A percentile compares a stretch with the other conserved stretches of the same genome.
phyloP scores from a whole-genome alignment of 2,888 invertebrate species.

The Tetanocera ferruginea region DNA sequence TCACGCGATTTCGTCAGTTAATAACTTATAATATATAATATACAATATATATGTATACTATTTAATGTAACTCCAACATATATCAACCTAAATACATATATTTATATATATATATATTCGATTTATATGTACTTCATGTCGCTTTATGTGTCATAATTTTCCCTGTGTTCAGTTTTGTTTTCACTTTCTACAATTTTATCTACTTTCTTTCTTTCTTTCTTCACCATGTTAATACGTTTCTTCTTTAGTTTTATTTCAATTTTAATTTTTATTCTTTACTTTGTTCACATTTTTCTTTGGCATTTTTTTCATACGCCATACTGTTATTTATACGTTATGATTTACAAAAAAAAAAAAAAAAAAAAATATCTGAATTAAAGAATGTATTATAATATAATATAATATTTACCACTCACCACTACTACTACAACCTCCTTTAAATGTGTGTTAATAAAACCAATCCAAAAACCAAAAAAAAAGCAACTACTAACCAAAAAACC shows the following conservation, averaged over 20 bases:
- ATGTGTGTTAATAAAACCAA: conserved; percentile 48
- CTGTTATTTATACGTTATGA: background rate
- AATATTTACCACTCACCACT: conserved; percentile 57
- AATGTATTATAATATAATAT: conserved; percentile 52
- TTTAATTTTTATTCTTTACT: background rate
- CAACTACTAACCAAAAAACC: conserved; percentile 59
- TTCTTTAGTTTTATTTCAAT: background rate
- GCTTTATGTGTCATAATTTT: conserved; percentile 43
- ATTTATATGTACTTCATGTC: conserved; percentile 44
- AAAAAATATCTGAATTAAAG: conserved; percentile 22
- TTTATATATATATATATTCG: conserved; percentile 25
- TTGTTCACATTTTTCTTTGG: background rate
- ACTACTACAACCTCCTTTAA: conserved; percentile 51
- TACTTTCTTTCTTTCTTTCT: conserved; percentile 18
- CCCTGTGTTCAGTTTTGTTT: conserved; percentile 21
- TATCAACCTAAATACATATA: conserved; percentile 9
- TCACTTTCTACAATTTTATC: background rate
- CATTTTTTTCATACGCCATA: conserved; percentile 26
- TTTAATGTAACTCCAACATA: conserved; percentile 10
- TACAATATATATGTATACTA: background rate
- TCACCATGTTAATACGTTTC: background rate
- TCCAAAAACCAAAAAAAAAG: conserved; percentile 44
- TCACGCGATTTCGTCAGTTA: background rate
- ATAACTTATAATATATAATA: background rate
- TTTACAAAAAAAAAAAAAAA: conserved; percentile 2